Base-by-base conservation (phyloP, 2,113 vertebrate species). In the Solea solea region DNA sequence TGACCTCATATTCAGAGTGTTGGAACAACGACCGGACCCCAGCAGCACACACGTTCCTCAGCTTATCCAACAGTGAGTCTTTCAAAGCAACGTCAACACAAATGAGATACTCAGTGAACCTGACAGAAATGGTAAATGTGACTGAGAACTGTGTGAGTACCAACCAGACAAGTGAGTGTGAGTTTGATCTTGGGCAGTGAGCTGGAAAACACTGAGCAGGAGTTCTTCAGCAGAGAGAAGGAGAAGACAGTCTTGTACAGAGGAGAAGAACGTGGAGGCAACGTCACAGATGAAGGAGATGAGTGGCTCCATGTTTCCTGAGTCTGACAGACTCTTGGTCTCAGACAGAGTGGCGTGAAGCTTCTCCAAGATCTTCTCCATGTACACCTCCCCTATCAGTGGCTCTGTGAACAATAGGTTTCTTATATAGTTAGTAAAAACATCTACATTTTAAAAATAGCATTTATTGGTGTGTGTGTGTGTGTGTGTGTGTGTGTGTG, bases 201-300 rank as follows among this genome's bases (percentile, higher is more conserved):
- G 91, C 9, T 97, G 95, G 90, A 99, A 99, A 64, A 97, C 89
- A 0, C 96, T 97, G 79, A 98, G 91, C 60, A 99, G 84, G 48
- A 99, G 93, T 14, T 98, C 97, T 85, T 98, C 96, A 5, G 97
- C 95, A 2, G 98, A 95, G 10, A 94, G 89, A 62, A 96, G 93
- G 8, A 96, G 90, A 40, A 96, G 92, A 74, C 95, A 95, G 74
- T 94, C 95, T 83, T 94, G 94, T 0, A 96, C 91, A 1, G 97
- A 97, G 15, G 93, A 95, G 94, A 99, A 99, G 89, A 98, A 98
- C 28, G 94, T 95, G n/a, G 93, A 95, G 40, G 94, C 93, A 80
- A 98, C 95, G 9, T 98, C 96, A 0, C 97, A 98, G 88, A 98
- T 95, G 78, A 96, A 96, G 78, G 95, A 96, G 63, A 99, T 84